phyloP scores from a whole-genome alignment of 2,113 vertebrate genomes.

The Cynopterus brachyotis region DNA sequence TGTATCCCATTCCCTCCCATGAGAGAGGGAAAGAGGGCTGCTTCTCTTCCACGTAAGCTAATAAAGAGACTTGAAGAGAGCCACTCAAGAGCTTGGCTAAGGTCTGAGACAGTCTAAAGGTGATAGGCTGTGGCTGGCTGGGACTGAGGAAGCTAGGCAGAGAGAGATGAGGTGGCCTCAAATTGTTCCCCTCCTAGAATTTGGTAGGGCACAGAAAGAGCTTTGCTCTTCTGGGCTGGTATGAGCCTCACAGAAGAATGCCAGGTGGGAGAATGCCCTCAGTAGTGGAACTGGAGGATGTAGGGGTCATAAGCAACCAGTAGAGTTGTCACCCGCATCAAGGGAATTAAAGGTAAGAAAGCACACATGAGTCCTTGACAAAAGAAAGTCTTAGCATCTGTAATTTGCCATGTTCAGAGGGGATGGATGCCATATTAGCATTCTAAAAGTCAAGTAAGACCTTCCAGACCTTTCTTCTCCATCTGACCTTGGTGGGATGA shows the following conservation, averaged over 20 bases:
- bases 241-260: background rate
- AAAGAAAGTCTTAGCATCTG: background rate
- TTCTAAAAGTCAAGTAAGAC: background rate
- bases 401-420: background rate
- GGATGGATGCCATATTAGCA: too few species aligned
- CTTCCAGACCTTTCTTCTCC: background rate
- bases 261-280: too few species aligned
- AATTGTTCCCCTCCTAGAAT: background rate
- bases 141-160: background rate
- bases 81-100: background rate
- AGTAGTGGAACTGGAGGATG: background rate
- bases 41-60: background rate
- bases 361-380: background rate
- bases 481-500: background rate
- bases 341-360: background rate
- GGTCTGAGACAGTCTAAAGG: background rate
- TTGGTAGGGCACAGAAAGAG: background rate
- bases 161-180: background rate
- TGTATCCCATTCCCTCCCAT: background rate
- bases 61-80: background rate
- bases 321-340: background rate
- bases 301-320: background rate
- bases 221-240: background rate
- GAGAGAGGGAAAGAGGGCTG: background rate
- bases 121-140: fast-evolving